phyloP scores from a whole-genome alignment of 2,797 vertebrate genomes.

The Cottoperca gobio region DNA sequence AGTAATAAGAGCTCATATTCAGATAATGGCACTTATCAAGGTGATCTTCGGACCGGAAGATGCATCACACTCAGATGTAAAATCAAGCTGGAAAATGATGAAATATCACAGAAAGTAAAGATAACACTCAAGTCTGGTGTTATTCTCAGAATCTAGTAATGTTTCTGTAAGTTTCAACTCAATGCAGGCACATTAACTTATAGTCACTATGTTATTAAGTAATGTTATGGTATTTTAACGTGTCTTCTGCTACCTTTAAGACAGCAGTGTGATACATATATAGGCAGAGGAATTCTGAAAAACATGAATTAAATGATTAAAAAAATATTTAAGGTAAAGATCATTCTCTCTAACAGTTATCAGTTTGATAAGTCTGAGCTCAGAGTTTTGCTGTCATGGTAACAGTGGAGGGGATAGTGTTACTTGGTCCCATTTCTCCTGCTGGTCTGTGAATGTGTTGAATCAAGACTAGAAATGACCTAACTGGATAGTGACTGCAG shows the following conservation, averaged over 20 bases:
- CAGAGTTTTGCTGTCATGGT: slow-evolving; percentile 3
- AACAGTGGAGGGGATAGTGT: not conserved
- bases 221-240: too few relatives aligned
- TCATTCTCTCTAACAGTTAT: not conserved
- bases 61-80: not conserved
- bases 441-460: not conserved
- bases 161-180: too few relatives aligned
- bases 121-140: not conserved
- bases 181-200: too few relatives aligned
- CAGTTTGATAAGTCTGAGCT: not conserved
- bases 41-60: not conserved
- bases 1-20: slow-evolving; percentile 23
- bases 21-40: slow-evolving; percentile 25
- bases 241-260: not conserved
- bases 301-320: not conserved
- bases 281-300: not conserved
- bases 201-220: too few relatives aligned
- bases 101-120: slow-evolving; percentile 1
- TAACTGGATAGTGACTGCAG: slow-evolving; percentile 1
- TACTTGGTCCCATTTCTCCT: slow-evolving; percentile 17
- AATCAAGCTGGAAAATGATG: not conserved
- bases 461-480: slow-evolving; percentile 1
- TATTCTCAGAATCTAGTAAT: not conserved
- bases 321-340: too few relatives aligned
- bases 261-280: not conserved